A percentile compares a stretch with the other conserved stretches of the same genome.
Evolutionary conservation across 2,113 vertebrate species (phyloP).

Genomic region (Nicator chloris): DNA sequence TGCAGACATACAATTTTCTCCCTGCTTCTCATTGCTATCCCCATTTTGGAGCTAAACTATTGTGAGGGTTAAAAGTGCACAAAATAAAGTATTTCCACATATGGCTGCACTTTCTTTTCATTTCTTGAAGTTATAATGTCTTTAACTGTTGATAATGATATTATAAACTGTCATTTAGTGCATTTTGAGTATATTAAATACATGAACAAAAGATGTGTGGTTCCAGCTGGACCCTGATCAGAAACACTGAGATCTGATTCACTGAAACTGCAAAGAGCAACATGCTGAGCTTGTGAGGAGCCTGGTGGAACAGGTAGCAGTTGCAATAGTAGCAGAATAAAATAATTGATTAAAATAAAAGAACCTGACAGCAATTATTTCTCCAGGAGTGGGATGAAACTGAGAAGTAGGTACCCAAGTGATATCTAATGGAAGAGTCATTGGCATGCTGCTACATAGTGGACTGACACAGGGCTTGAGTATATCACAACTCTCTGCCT

Average conservation of each 20-base stretch:
- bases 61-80: constrained; percentile 74
- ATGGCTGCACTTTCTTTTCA: constrained; percentile 80
- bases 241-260: constrained; percentile 41
- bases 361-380: neutral
- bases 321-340: neutral
- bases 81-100: constrained; percentile 75
- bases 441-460: neutral
- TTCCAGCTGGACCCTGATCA: constrained; percentile 56
- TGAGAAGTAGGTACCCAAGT: neutral
- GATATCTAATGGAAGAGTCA: neutral
- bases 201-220: constrained; percentile 66
- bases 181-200: constrained; percentile 73
- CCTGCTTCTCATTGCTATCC: neutral
- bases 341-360: neutral
- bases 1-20: constrained; percentile 46
- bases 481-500: neutral
- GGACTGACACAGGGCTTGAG: neutral
- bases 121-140: constrained; percentile 80
- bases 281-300: neutral
- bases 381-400: neutral
- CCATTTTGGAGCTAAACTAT: constrained; percentile 51
- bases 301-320: neutral
- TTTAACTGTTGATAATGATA: constrained; percentile 83
- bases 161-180: constrained; percentile 82
- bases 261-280: neutral